Evolutionary conservation across 1,140 invertebrate genomes (phyloP).

Genomic region (Paraescarpia echinospica): DNA sequence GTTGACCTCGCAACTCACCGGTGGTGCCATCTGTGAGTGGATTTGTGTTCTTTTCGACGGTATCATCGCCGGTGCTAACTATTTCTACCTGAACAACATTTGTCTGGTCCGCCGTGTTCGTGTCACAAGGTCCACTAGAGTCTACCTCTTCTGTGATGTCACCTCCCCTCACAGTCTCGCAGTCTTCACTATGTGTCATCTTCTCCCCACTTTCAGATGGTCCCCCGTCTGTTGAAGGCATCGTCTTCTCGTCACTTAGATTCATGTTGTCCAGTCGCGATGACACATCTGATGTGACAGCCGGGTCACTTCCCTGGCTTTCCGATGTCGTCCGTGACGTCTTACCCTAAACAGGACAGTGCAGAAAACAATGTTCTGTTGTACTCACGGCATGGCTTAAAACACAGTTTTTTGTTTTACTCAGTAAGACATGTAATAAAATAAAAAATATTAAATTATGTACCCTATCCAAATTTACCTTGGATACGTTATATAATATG

Average conservation of each 20-base stretch:
- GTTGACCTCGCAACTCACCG: neutral
- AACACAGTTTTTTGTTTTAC: no score
- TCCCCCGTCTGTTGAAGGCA: neutral
- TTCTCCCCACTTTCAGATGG: neutral
- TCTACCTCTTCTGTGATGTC: neutral
- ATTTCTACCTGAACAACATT: neutral
- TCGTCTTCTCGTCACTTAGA: neutral
- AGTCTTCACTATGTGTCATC: neutral
- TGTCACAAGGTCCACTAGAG: neutral
- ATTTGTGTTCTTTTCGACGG: conserved; percentile 38
- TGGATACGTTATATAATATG: no score
- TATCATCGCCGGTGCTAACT: neutral
- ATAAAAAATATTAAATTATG: no score
- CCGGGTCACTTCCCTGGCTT: neutral
- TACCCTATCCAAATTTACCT: no score
- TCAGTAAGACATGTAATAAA: no score
- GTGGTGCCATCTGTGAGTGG: conserved; percentile 26
- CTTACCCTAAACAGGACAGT: conserved; percentile 19
- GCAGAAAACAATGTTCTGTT: no score
- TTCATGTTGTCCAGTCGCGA: neutral
- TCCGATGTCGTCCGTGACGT: neutral
- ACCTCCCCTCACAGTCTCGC: neutral
- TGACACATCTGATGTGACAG: neutral
- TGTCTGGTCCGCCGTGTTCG: neutral
- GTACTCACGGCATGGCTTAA: no score